A percentile compares a stretch with the other conserved stretches of the same genome.
Conservation (phyloP, 2,888 invertebrate genomes). For the Ctenicera cuprea region DNA sequence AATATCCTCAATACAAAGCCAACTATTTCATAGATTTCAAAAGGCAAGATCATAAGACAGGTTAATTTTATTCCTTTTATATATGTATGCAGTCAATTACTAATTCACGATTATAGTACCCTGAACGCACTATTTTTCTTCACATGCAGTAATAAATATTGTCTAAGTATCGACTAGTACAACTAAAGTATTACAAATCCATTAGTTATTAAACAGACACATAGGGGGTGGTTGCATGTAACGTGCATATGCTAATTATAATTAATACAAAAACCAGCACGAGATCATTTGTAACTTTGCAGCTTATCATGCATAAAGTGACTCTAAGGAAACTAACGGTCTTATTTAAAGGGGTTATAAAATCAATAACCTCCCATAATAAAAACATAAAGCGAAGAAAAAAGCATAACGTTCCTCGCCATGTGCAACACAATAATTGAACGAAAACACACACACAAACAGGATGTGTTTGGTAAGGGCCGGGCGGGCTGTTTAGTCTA, state of each 20-base stretch:
- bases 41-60: constrained; percentile 6
- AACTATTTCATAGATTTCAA: constrained; percentile 29
- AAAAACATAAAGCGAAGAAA: constrained; percentile 26
- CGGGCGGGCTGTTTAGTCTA: constrained; percentile 35
- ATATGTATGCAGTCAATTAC: not conserved
- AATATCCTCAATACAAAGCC: constrained; percentile 27
- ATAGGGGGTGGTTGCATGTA: constrained; percentile 42
- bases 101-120: too few species aligned
- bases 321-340: constrained; percentile 44
- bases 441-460: constrained; percentile 28
- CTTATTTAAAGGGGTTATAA: constrained; percentile 43
- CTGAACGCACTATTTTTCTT: too few species aligned
- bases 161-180: not conserved
- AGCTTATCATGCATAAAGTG: constrained; percentile 44
- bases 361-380: constrained; percentile 39
- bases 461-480: constrained; percentile 29
- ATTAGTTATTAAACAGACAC: constrained; percentile 7
- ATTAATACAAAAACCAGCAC: constrained; percentile 50
- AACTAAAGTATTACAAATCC: constrained; percentile 22
- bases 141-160: not conserved
- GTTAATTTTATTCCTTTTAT: constrained; percentile 34
- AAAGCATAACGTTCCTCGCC: constrained; percentile 26
- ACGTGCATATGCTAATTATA: constrained; percentile 48
- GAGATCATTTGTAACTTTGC: constrained; percentile 47
- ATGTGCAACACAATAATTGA: constrained; percentile 38